Evolutionary conservation across 35 echinoderm and acorn worm genomes (phyloP), one percentile per base, ranked within the genome.

Genomic region (Patiria miniata): DNA sequence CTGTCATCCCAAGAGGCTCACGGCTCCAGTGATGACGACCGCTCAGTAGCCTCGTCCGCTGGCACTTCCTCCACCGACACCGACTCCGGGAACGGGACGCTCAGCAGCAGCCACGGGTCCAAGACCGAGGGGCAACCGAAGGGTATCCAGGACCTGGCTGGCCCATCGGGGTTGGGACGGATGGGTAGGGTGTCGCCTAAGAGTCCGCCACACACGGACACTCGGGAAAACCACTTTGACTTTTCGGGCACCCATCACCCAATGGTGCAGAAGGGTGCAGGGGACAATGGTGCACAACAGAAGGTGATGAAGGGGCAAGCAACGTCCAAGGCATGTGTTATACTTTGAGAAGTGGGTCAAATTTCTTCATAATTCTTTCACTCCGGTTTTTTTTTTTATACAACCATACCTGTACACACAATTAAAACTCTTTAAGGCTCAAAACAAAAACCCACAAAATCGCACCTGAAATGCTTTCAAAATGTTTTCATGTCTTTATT

Each of bases 51-150:
- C 19, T 73, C 65, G 34, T 73, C 26, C 12, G 42, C 42, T 12
- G 22, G 26, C 65, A n/a, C n/a, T n/a, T 73, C 65, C 26, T 73
- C 65, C 8, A 32, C 65, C 1, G 65, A 73, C 19, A 73, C 65
- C 26, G 65, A 73, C 65, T 73, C 65, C 29, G 65, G 65, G 18
- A 73, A 73, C 26, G 65, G 65, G 26, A 73, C 65, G 26, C 65
- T 73, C 10, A 73, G 65, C 26, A 73, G 65, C n/a, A 73, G 65
- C 65, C 65, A 73, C 7, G 65, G 65, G 10, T 73, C 65, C 26
- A 73, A 73, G 65, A 73, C 21, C 7, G 65, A 73, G 7, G 65
- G 65, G 26, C 2, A 32, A 23, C 65, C 65, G 2, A 73, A 73
- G 65, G 34, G 65, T 34, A 10, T 34, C 65, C 65, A 22, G 10